Percentiles rank a stretch among this genome's conserved stretches.
These are phyloP conservation scores for Pelodytes ibericus DNA, from an alignment of 2,797 vertebrate species.

Conservation along the genomic window DNA sequence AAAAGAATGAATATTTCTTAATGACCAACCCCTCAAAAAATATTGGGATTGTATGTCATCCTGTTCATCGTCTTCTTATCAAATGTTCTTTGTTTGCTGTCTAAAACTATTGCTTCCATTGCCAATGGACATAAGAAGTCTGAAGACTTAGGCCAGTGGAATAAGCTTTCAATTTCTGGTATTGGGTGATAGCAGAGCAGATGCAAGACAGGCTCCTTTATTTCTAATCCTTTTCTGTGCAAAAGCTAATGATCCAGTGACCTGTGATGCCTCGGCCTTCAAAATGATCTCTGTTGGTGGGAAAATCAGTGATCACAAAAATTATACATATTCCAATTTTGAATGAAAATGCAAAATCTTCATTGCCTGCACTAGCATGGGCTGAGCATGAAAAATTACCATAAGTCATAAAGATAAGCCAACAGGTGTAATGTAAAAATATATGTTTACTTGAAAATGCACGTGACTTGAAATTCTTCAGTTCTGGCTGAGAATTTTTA, in stretches of 20 bases:
- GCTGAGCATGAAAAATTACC: not conserved
- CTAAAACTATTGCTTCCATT: not conserved
- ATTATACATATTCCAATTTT: not conserved
- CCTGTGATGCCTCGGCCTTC: conserved; percentile 34
- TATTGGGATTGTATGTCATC: not conserved
- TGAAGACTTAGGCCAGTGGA: not conserved
- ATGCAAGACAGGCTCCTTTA: conserved; percentile 4
- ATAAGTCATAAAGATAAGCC: not conserved
- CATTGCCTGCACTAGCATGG: conserved; percentile 2
- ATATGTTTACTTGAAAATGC: no score
- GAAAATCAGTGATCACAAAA: conserved; percentile 18
- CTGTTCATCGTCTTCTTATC: not conserved
- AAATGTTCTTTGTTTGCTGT: not conserved
- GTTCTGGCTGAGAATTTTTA: no score
- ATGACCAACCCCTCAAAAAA: not conserved
- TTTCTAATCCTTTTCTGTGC: conserved; percentile 28
- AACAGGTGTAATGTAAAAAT: no score
- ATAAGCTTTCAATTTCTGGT: not conserved
- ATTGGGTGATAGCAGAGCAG: not conserved
- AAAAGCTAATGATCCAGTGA: conserved; percentile 40
- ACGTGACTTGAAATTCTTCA: no score
- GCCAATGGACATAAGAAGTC: not conserved
- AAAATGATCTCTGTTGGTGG: conserved; percentile 38
- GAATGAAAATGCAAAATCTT: not conserved
- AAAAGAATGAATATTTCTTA: no score